Evolutionary conservation across 2,113 vertebrate species (phyloP), one percentile per base, ranked within the genome.

Genomic region (Gadus macrocephalus): DNA sequence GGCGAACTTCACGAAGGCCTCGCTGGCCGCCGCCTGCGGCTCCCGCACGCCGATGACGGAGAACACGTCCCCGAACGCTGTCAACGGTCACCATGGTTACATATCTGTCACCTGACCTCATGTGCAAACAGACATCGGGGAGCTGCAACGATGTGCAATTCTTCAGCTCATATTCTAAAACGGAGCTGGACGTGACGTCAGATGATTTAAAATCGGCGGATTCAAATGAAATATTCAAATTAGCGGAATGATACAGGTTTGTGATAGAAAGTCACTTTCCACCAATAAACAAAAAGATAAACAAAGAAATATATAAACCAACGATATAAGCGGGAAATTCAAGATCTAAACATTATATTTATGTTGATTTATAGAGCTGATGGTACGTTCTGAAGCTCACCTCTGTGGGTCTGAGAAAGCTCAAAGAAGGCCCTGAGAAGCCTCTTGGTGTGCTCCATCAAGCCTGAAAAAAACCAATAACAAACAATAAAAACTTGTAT

Each of bases 1-100:
- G 0, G 97, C 96, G 61, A 99, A 99, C 84, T 98, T 99, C 64
- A 99, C 95, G n/a, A 99, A 99, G 0, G 97, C 97, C 85, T 98
- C 95, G 3, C 96, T 99, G 35, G 97, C 97, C 2, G 95, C 93
- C 7, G 97, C 95, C 70, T 99, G 97, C 0, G 96, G 91, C 85
- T 99, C 97, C 78, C 97, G 91, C 0, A 98, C 97, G 3, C 97
- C 97, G 4, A 99, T 99, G 74, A 99, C 95, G 0, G 97, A 98
- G 81, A 99, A 99, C 72, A 99, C 97, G 0, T 99, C 96, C 62
- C 97, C 97, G 70, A 99, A 99, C 0, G 93, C 95, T 96, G 87
- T 49, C 42, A 20, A 5, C 56, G 82, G 16, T 14, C 15, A n/a
- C 1, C 27, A 17, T 12, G 53, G 19, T 61, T 61, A 61, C 9